Conservation (phyloP, 2,888 invertebrate genomes). For the Parelbella ahira region DNA sequence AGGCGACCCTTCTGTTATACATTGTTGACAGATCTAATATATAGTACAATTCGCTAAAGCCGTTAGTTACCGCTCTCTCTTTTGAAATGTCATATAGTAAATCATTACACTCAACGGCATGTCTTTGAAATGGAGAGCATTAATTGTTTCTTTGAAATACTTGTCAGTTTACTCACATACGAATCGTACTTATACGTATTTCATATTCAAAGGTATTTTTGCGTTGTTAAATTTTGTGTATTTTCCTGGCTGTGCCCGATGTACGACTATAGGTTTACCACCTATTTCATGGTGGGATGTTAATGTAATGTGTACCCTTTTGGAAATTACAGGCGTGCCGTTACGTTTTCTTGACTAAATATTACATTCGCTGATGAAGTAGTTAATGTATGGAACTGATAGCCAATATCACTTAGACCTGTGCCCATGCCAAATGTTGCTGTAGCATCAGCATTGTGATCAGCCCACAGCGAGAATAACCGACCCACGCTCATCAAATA, state of each 20-base stretch:
- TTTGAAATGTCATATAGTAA: conserved; percentile 7
- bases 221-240: too few relatives aligned
- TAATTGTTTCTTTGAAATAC: conserved; percentile 1
- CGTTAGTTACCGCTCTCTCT: conserved; percentile 3
- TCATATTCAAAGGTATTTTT: too few relatives aligned
- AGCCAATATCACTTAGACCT: conserved; percentile 28
- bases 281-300: too few relatives aligned
- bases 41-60: conserved; percentile 13
- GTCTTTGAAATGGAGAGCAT: background rate
- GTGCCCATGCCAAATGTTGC: conserved; percentile 35
- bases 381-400: conserved; percentile 17
- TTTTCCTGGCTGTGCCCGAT: too few relatives aligned
- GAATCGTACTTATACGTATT: too few relatives aligned
- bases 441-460: conserved; percentile 20
- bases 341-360: conserved; percentile 3
- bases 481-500: conserved; percentile 51
- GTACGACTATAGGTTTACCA: too few relatives aligned
- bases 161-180: too few relatives aligned
- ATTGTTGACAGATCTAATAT: conserved; percentile 23
- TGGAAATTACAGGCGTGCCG: too few relatives aligned
- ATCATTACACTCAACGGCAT: conserved; percentile 2
- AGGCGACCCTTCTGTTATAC: conserved; percentile 43
- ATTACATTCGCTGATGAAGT: conserved; percentile 9
- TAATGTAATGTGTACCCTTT: too few relatives aligned
- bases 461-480: conserved; percentile 21